Conservation (phyloP, 2,797 vertebrate genomes). For the Chrysocyon brachyurus region DNA sequence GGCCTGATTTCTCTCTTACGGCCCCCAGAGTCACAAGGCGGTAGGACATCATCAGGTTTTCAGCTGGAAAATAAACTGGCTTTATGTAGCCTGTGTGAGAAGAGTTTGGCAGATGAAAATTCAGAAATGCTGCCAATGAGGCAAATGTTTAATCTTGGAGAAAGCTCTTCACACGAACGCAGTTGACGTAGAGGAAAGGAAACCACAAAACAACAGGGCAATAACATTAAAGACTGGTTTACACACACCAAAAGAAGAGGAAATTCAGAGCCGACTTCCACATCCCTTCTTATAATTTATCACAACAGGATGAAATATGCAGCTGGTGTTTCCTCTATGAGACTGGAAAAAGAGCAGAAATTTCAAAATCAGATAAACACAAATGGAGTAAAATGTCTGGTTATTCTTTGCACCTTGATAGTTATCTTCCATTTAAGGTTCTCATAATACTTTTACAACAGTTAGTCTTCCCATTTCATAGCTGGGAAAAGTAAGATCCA, state of each 20-base stretch:
- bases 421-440: slow-evolving; percentile 31
- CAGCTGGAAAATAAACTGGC: slow-evolving; percentile 48
- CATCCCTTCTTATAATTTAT: slow-evolving; percentile 66
- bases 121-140: slow-evolving; percentile 70
- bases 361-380: slow-evolving; percentile 29
- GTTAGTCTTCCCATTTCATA: slow-evolving; percentile 16
- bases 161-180: slow-evolving; percentile 59
- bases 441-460: slow-evolving; percentile 15
- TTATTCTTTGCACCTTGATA: neutral
- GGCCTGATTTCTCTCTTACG: slow-evolving; percentile 72
- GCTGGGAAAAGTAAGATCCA: slow-evolving; percentile 22
- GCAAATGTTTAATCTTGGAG: slow-evolving; percentile 72
- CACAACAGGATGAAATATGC: slow-evolving; percentile 57
- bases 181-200: slow-evolving; percentile 58
- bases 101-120: slow-evolving; percentile 67
- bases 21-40: slow-evolving; percentile 40
- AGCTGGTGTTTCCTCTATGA: slow-evolving; percentile 55
- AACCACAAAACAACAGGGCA: slow-evolving; percentile 39
- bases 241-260: slow-evolving; percentile 67
- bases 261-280: slow-evolving; percentile 70
- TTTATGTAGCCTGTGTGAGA: slow-evolving; percentile 52
- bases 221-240: slow-evolving; percentile 62
- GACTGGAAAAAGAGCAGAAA: slow-evolving; percentile 19
- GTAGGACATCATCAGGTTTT: slow-evolving; percentile 24
- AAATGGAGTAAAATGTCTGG: slow-evolving; percentile 47